Percentiles rank a stretch among this genome's conserved stretches.
These are phyloP conservation scores for Trinectes maculatus DNA, from an alignment of 2,113 vertebrate genomes.

Conservation along the genomic window DNA sequence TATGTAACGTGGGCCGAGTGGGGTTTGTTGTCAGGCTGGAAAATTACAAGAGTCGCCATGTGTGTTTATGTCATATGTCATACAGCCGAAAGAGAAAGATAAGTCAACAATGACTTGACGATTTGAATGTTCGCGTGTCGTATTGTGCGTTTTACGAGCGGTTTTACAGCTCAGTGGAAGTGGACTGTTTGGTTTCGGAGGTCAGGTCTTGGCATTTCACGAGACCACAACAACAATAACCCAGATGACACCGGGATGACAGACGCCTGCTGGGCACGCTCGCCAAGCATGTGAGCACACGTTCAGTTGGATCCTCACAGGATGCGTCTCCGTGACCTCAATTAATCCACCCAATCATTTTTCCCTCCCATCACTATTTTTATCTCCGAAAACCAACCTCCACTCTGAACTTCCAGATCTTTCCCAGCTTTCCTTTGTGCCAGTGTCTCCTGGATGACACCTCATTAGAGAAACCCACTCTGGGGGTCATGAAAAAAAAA, in stretches of 20 bases:
- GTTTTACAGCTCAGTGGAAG: neutral
- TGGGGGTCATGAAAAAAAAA: neutral
- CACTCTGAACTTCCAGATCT: neutral
- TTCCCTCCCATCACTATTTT: conserved; percentile 14
- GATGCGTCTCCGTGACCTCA: conserved; percentile 25
- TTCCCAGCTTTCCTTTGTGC: neutral
- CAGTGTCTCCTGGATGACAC: neutral
- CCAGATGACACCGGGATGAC: neutral
- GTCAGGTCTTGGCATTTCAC: conserved; percentile 21
- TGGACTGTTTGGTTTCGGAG: neutral
- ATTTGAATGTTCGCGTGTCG: neutral
- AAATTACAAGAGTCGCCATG: conserved; percentile 64
- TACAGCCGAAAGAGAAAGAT: neutral
- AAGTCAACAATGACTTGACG: neutral
- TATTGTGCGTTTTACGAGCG: neutral
- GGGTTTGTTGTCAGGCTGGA: conserved; percentile 60
- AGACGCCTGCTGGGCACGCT: neutral
- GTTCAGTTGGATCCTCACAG: conserved; percentile 22
- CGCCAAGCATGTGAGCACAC: conserved; percentile 1
- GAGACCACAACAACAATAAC: neutral
- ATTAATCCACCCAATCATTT: conserved; percentile 39
- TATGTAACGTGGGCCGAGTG: conserved; percentile 56
- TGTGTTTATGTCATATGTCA: conserved; percentile 57
- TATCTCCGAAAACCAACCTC: neutral
- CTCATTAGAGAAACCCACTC: neutral